A percentile compares a stretch with the other conserved stretches of the same genome.
phyloP scores from a whole-genome alignment of 2,113 vertebrate genomes.

The Poeciliopsis prolifica region DNA sequence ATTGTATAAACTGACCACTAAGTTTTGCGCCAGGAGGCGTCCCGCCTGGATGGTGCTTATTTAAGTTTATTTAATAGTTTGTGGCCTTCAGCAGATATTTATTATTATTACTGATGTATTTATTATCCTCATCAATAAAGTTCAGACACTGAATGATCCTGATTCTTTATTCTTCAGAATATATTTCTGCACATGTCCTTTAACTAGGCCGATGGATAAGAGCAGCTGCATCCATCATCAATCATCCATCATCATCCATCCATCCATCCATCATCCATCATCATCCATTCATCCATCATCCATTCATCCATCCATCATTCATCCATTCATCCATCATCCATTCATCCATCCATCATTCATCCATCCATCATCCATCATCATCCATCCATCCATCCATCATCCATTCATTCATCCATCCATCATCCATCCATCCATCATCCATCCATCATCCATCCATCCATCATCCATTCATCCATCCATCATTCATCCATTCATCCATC shows the following conservation, averaged over 20 bases:
- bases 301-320: background rate
- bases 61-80: slow-evolving; percentile 48
- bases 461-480: too few species aligned
- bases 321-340: background rate
- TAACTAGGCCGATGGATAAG: slow-evolving; percentile 38
- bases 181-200: slow-evolving; percentile 75
- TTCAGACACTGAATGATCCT: slow-evolving; percentile 23
- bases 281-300: background rate
- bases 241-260: background rate
- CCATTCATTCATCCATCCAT: too few species aligned
- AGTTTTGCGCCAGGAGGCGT: background rate
- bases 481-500: too few species aligned
- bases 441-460: too few species aligned
- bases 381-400: too few species aligned
- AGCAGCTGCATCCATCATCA: slow-evolving; percentile 19
- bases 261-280: background rate
- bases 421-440: too few species aligned
- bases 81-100: slow-evolving; percentile 40
- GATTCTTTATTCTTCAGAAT: slow-evolving; percentile 74
- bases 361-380: background rate
- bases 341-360: too few species aligned
- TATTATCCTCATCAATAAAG: slow-evolving; percentile 52
- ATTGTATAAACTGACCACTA: slow-evolving; percentile 4
- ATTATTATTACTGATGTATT: slow-evolving; percentile 47
- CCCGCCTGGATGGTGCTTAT: slow-evolving; percentile 40